Evolutionary conservation across 1,140 invertebrate species (phyloP), one percentile per base, ranked within the genome.

Genomic region (Cydia splendana): DNA sequence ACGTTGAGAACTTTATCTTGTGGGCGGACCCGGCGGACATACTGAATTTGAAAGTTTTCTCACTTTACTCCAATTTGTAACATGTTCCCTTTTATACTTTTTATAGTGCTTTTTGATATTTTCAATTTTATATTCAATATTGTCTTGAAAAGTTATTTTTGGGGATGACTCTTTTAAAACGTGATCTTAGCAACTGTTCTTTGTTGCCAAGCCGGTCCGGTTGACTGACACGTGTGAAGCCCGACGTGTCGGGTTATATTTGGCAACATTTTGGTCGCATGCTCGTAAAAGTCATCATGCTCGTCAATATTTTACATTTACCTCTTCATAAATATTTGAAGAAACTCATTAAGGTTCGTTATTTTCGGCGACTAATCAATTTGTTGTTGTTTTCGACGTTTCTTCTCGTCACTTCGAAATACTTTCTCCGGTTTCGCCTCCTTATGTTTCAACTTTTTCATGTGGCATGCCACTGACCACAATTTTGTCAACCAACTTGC

Each of bases 401-500:
- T 1, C 24, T 24, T 77, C 76, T 82, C 76, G 74, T 77, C 79
- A 79, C 65, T 74, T 78, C 69, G 42, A 80, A 81, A 81, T 84
- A 83, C 86, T 90, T 88, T 88, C 88, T 85, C 85, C 81, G 75
- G 77, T 82, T 81, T 83, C 79, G 65, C 75, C 67, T 42, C 69
- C 79, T 81, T 81, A 76, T 84, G 79, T 83, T 83, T 84, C 86
- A 84, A 81, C 78, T 85, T 84, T 84, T 84, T 87, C 83, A 83
- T 84, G 79, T 82, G 76, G 76, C 75, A 75, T 76, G 81, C 78
- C 77, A 80, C 79, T 75, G 80, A 80, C 77, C 84, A 84, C 84
- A 86, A 87, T 87, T 88, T 88, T 86, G 84, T 88, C 86, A 86
- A 86, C 87, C 80, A 76, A 81, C 79, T 91, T 93, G 85, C 83